Percentiles rank a stretch among this genome's conserved stretches.
phyloP scores from a whole-genome alignment of 2,797 vertebrate genomes.

The Pseudomugil tenellus region DNA sequence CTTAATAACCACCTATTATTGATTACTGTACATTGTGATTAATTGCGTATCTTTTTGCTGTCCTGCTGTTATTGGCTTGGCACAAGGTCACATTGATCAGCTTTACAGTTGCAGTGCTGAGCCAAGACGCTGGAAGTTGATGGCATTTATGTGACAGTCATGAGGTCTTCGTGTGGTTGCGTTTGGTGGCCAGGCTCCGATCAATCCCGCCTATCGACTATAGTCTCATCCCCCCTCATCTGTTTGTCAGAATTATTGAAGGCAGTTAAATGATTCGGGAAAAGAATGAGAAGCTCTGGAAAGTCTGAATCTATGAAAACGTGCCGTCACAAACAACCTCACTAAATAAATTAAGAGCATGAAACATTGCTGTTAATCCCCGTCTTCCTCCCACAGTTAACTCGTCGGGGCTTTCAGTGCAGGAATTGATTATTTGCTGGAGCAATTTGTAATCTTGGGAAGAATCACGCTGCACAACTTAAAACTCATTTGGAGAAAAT shows the following conservation, averaged over 20 bases:
- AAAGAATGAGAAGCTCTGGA: constrained; percentile 20
- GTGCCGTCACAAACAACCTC: constrained; percentile 1
- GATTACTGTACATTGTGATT: constrained; percentile 58
- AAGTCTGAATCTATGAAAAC: constrained; percentile 31
- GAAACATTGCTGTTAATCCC: constrained; percentile 36
- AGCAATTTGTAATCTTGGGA: constrained; percentile 34
- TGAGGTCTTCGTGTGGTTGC: constrained; percentile 54
- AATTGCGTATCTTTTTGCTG: constrained; percentile 49
- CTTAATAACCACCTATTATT: constrained; percentile 52
- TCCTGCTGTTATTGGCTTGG: constrained; percentile 32
- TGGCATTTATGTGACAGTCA: constrained; percentile 53
- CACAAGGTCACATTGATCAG: constrained; percentile 64
- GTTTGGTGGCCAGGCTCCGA: constrained; percentile 37
- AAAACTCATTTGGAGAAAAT: constrained; percentile 51
- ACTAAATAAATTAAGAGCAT: constrained; percentile 24
- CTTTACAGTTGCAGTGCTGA: constrained; percentile 50
- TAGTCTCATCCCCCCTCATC: constrained; percentile 27
- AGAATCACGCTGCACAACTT: constrained; percentile 32
- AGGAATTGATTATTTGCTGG: constrained; percentile 32
- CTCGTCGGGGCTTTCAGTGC: constrained; percentile 34
- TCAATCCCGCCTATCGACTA: constrained; percentile 53
- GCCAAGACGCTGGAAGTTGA: constrained; percentile 52
- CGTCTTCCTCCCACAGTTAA: constrained; percentile 31
- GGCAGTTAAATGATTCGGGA: constrained; percentile 27
- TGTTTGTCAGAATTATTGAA: constrained; percentile 52